Evolutionary conservation across 2,797 vertebrate genomes (phyloP), one percentile per base, ranked within the genome.

Genomic region (Nasua narica): DNA sequence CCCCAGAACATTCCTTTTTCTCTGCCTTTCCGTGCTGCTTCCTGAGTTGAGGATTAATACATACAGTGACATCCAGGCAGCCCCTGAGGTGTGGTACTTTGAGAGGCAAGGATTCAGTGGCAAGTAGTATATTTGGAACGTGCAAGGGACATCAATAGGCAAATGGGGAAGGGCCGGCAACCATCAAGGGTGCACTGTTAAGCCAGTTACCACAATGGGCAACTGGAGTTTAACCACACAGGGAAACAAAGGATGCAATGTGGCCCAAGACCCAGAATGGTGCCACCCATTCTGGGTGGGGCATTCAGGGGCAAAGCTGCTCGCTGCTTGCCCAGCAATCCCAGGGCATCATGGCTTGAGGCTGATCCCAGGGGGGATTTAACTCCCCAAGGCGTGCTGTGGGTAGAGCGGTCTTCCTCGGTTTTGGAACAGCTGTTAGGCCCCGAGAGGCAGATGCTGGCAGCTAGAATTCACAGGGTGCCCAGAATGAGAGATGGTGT

Each of bases 351-450:
- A 0, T 52, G 27, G 32, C 2, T 2, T 46, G 29, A 46, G 15
- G 46, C 54, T 76, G 25, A 5, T 60, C n/a, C 19, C 4, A 15
- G 60, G 52, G 25, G 2, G 0, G 0, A 4, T 13, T 37, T 23
- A 58, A 70, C 8, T 79, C 56, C 48, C 14, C 23, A 40, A 65
- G 46, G 48, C 52, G 78, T 60, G 18, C 46, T 78, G 3, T 69
- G 35, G 21, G 25, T 12, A 23, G 35, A 37, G 19, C 6, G 1
- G 1, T 29, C 48, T 86, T 40, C 48, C 60, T 23, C 32, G 12
- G 19, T 48, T 76, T 86, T 93, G n/a, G 82, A 83, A 93, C 62
- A 93, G 7, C 40, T 52, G 16, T 16, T 81, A 27, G 54, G 13
- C 37, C 40, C 40, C 60, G 62, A 87, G 76, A 84, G 37, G 5